Conservation (phyloP, 2,797 vertebrate species). For the Euphonia xanthogaster region DNA sequence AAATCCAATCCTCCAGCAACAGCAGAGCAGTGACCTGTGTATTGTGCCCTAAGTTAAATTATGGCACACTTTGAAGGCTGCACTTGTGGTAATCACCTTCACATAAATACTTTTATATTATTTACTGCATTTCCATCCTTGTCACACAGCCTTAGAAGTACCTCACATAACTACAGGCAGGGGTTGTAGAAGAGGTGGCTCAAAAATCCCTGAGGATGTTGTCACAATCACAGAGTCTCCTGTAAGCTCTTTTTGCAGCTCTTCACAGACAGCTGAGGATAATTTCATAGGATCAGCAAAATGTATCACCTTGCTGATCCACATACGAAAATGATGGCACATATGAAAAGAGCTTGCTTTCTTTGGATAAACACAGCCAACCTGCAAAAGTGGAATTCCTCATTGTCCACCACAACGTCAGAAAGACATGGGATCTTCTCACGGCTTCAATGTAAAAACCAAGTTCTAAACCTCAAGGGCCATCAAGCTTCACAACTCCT, state of each 20-base stretch:
- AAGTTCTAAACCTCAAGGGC: background rate
- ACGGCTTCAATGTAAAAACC: background rate
- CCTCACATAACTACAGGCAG: fast-evolving
- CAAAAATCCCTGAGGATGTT: background rate
- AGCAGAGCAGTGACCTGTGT: background rate
- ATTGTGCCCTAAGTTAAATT: background rate
- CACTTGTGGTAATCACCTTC: background rate
- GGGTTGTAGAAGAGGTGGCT: background rate
- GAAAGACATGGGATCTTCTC: background rate
- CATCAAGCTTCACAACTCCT: background rate
- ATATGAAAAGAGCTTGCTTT: background rate
- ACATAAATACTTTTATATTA: background rate
- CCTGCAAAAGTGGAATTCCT: background rate
- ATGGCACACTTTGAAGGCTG: background rate
- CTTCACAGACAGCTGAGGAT: background rate
- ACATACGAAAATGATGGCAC: background rate
- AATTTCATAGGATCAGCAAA: background rate
- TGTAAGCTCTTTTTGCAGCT: background rate
- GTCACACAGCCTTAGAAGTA: background rate
- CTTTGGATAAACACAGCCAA: background rate
- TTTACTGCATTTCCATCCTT: background rate
- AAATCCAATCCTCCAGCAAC: background rate
- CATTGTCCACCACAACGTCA: background rate
- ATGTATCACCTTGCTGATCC: background rate
- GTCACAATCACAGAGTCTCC: background rate